Evolutionary conservation across 2,797 vertebrate species (phyloP), one percentile per base, ranked within the genome.

Genomic region (Chromobotia macracanthus): DNA sequence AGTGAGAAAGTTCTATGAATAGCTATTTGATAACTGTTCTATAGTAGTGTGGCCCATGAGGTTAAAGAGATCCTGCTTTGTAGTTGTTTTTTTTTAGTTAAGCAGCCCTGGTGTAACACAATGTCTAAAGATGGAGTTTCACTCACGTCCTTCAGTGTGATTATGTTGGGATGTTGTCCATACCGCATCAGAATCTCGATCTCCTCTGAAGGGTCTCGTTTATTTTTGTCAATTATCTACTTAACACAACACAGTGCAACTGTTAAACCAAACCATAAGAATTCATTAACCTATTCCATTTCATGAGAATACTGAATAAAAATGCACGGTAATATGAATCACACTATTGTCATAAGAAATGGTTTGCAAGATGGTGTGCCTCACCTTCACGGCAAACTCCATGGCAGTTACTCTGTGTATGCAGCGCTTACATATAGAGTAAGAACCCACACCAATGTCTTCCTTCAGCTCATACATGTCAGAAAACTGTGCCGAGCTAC

Each of bases 191-290:
- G 91, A 90, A 99, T 98, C 87, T 99, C 97, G 0, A 96, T 98
- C 92, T 99, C 97, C 90, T 99, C 97, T 1, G 97, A 98, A 0
- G 97, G 97, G 85, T 99, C 97, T 83, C 96, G 92, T 86, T 99
- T 99, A 88, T 95, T 96, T 94, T 98, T 99, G 90, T 98, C 97
- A 88, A 98, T 99, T 85, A 99, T 97, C 97, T 99, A 88, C 79
- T 50, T 12, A 50, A 72, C 38, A 15, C 38, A 31, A 5, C 11
- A 66, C 48, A 76, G 21, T 18, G 19, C 21, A 44, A 19, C 16
- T 19, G 1, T 58, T 15, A 60, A 3, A 68, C 8, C 6, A 56
- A 21, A 65, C 23, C 53, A 38, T 6, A 5, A 46, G 12, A n/a
- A 72, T n/a, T 16, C 11, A 60, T 6, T 56, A 12, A 28, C 5